phyloP scores from a whole-genome alignment of 2,888 invertebrate genomes.

The Xanthorhoe spadicearia region DNA sequence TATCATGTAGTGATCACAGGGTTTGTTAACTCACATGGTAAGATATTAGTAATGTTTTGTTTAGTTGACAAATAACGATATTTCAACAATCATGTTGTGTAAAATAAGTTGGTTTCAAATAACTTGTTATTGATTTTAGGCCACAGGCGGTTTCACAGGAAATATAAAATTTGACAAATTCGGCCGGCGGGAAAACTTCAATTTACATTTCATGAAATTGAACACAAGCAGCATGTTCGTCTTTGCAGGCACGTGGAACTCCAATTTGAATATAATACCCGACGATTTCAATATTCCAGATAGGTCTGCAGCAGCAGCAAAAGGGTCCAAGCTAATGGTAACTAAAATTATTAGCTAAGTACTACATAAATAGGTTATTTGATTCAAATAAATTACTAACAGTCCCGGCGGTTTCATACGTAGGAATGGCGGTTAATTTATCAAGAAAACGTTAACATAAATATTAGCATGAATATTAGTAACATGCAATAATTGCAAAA shows the following conservation, averaged over 20 bases:
- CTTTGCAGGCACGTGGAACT: slow-evolving; percentile 83
- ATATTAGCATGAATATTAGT: too few species aligned
- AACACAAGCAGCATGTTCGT: slow-evolving; percentile 82
- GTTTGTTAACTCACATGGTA: too few species aligned
- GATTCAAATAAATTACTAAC: not conserved
- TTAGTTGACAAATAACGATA: too few species aligned
- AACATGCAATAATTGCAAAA: too few species aligned
- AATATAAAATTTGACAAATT: slow-evolving; percentile 86
- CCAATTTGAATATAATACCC: slow-evolving; percentile 62
- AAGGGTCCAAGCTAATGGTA: slow-evolving; percentile 86
- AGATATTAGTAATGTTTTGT: too few species aligned
- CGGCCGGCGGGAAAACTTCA: slow-evolving; percentile 87
- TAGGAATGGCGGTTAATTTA: too few species aligned
- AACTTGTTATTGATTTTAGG: slow-evolving; percentile 62
- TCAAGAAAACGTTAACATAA: too few species aligned
- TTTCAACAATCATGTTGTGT: too few species aligned
- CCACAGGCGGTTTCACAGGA: slow-evolving; percentile 86
- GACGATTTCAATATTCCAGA: slow-evolving; percentile 59
- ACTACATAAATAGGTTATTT: not conserved
- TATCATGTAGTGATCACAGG: too few species aligned
- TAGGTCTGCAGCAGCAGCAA: slow-evolving; percentile 61
- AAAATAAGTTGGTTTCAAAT: not conserved
- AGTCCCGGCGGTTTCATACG: too few species aligned
- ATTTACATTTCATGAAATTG: slow-evolving; percentile 82
- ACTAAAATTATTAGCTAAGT: slow-evolving; percentile 40